Conservation (phyloP, 92 coral and sea anemone species). For the Pocillopora grandis region DNA sequence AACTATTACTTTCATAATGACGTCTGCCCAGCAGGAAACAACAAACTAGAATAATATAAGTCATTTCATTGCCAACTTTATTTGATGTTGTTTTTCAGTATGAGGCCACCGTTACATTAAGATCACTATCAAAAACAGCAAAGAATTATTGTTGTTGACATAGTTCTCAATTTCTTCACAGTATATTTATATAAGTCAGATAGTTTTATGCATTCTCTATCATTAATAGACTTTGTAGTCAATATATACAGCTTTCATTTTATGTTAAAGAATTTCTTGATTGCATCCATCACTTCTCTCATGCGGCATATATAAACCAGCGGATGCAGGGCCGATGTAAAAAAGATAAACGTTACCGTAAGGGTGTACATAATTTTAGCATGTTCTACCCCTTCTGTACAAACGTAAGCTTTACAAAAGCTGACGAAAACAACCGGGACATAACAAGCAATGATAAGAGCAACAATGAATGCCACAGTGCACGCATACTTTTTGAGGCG, state of each 20-base stretch:
- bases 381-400: conserved; percentile 19
- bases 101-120: not conserved
- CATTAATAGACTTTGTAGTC: not conserved
- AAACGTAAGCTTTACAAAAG: conserved; percentile 31
- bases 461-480: conserved; percentile 17
- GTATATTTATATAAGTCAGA: too few species aligned
- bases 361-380: conserved; percentile 28
- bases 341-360: conserved; percentile 23
- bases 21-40: not conserved
- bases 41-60: not conserved
- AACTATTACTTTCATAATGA: not conserved
- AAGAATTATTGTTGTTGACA: too few species aligned
- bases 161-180: too few species aligned
- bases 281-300: conserved; percentile 19
- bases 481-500: conserved; percentile 18
- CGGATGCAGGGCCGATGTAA: conserved; percentile 38
- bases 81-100: not conserved
- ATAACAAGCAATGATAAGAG: conserved; percentile 29
- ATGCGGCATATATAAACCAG: conserved; percentile 27
- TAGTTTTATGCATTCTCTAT: not conserved
- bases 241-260: not conserved
- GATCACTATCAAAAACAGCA: too few species aligned
- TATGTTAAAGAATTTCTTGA: conserved; percentile 3
- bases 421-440: conserved; percentile 24
- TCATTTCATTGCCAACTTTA: too few species aligned